Conservation (phyloP, 2,113 vertebrate species). For the Myocastor coypus region DNA sequence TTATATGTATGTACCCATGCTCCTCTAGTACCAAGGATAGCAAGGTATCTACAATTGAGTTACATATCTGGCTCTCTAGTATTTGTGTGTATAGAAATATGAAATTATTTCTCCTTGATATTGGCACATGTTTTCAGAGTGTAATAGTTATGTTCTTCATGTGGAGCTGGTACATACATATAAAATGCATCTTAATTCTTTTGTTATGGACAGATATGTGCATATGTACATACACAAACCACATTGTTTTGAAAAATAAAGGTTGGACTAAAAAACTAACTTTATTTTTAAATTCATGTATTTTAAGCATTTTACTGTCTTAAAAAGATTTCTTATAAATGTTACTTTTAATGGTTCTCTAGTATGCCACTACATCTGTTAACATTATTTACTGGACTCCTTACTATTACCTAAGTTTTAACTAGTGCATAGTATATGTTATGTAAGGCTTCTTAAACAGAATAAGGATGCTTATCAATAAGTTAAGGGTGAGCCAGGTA, state of each 20-base stretch:
- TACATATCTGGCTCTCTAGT: not conserved
- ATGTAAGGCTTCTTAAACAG: not conserved
- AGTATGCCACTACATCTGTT: not conserved
- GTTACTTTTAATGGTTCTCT: slow-evolving; percentile 22
- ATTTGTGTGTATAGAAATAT: not conserved
- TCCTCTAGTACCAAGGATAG: not conserved
- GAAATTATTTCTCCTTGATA: not conserved
- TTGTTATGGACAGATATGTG: not conserved
- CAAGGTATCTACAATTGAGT: not conserved
- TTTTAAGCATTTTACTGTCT: slow-evolving; percentile 49
- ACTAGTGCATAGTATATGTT: not conserved
- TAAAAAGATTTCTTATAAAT: slow-evolving; percentile 26
- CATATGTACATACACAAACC: not conserved
- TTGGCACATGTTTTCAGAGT: not conserved
- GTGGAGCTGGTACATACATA: not conserved
- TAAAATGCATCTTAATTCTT: not conserved
- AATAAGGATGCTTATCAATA: not conserved
- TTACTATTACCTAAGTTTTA: too few species aligned
- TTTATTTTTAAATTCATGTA: slow-evolving; percentile 44
- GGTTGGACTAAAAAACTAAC: slow-evolving; percentile 24
- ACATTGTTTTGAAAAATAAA: slow-evolving; percentile 26
- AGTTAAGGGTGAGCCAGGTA: too few species aligned
- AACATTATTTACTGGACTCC: slow-evolving; percentile 33
- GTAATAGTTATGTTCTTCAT: not conserved
- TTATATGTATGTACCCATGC: not conserved